A percentile compares a stretch with the other conserved stretches of the same genome.
Conservation (phyloP, 2,888 invertebrate species). For the Plagodis pulveraria region DNA sequence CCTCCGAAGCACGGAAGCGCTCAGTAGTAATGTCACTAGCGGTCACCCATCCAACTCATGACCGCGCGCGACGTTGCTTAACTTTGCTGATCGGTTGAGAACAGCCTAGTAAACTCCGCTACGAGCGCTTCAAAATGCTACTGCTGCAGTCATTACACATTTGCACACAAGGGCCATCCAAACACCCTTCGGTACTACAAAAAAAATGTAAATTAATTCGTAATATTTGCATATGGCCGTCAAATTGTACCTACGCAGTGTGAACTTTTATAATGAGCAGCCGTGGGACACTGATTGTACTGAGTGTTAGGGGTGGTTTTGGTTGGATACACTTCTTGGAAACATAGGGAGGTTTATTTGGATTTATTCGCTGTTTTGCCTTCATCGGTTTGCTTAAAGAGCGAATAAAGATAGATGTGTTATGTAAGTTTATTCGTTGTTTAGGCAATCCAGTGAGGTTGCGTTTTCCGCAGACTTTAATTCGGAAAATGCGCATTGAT, state of each 20-base stretch:
- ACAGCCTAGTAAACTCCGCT: too few relatives aligned
- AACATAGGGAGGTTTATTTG: conserved; percentile 11
- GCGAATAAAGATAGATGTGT: neutral
- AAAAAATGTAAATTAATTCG: conserved; percentile 21
- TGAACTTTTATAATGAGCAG: conserved; percentile 45
- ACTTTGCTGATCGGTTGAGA: too few relatives aligned
- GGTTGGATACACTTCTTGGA: conserved; percentile 8
- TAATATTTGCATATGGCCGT: conserved; percentile 45
- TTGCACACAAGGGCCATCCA: conserved; percentile 15
- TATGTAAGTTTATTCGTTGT: too few relatives aligned
- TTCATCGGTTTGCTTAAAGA: neutral
- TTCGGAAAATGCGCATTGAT: too few relatives aligned
- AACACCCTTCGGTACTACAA: conserved; percentile 26
- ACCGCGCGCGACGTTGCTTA: too few relatives aligned
- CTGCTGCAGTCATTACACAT: neutral
- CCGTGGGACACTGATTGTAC: conserved; percentile 34
- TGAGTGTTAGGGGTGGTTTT: conserved; percentile 31
- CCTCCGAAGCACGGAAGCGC: too few relatives aligned
- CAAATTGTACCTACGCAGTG: conserved; percentile 40
- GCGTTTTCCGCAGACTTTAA: too few relatives aligned
- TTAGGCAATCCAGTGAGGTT: too few relatives aligned
- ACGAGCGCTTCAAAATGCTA: too few relatives aligned
- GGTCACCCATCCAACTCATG: too few relatives aligned
- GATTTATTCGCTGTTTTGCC: neutral
- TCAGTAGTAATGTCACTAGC: too few relatives aligned